Conservation (phyloP, 2,113 vertebrate genomes). For the Urocolius indicus region DNA sequence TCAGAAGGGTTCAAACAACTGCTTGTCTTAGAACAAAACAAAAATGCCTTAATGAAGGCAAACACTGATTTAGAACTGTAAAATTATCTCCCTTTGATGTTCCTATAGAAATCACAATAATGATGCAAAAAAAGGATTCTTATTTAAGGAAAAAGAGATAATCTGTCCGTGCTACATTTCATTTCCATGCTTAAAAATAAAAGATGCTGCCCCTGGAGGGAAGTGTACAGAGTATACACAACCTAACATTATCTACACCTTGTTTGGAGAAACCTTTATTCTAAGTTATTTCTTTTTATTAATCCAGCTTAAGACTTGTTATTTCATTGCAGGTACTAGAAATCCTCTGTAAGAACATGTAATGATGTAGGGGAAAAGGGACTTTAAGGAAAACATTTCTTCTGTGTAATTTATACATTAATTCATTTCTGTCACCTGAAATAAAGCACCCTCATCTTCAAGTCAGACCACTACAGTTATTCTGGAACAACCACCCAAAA, state of each 20-base stretch:
- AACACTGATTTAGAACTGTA: constrained; percentile 35
- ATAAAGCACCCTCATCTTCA: background rate
- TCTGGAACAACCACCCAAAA: background rate
- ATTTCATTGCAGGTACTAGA: constrained; percentile 13
- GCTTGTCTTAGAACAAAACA: constrained; percentile 27
- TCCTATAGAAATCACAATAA: background rate
- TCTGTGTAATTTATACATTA: background rate
- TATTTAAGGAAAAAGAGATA: constrained; percentile 12
- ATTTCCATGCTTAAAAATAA: background rate
- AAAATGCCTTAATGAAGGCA: background rate
- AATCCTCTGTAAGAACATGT: background rate
- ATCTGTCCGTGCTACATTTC: constrained; percentile 23
- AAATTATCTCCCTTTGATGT: background rate
- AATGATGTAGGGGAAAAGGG: background rate
- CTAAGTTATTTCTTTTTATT: constrained; percentile 66
- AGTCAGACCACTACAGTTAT: background rate
- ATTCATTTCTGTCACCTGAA: constrained; percentile 5
- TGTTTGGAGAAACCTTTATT: background rate
- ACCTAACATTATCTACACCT: background rate
- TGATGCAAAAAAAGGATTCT: background rate
- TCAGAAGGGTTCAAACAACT: constrained; percentile 57
- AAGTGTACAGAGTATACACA: background rate
- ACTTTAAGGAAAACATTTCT: background rate
- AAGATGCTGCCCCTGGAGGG: constrained; percentile 36
- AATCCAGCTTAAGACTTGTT: constrained; percentile 11